Evolutionary conservation across 2,888 invertebrate genomes (phyloP).

Genomic region (Drosophila conformis): DNA sequence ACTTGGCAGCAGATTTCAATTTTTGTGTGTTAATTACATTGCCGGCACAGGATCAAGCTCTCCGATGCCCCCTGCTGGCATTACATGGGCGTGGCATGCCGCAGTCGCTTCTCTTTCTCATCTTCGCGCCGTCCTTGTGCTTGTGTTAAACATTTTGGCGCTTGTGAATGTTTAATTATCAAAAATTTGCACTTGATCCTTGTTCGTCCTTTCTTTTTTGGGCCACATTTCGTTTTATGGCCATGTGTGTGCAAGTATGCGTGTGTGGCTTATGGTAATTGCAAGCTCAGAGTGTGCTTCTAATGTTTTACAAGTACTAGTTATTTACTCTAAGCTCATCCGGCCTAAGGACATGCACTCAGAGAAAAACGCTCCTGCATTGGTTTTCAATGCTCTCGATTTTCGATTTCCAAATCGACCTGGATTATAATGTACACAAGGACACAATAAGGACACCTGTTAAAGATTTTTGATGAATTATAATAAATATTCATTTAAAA

Average conservation of each 20-base stretch:
- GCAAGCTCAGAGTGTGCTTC: conserved; percentile 45
- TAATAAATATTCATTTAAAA: not conserved
- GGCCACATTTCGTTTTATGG: conserved; percentile 56
- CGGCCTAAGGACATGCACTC: conserved; percentile 15
- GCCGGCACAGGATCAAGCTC: conserved; percentile 69
- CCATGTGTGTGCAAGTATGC: conserved; percentile 20
- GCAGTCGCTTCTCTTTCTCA: conserved; percentile 4
- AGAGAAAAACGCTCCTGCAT: not conserved
- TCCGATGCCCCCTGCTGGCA: conserved; percentile 22
- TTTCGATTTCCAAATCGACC: not conserved
- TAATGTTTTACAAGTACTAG: conserved; percentile 67
- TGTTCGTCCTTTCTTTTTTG: conserved; percentile 54
- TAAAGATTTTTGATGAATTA: not conserved
- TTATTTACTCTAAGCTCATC: conserved; percentile 42
- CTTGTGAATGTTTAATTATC: conserved; percentile 78
- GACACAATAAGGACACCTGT: not conserved
- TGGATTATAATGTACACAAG: not conserved
- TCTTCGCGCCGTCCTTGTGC: conserved; percentile 35
- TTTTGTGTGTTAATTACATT: conserved; percentile 78
- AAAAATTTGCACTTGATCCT: conserved; percentile 76
- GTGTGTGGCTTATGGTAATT: conserved; percentile 66
- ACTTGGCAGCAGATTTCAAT: conserved; percentile 75
- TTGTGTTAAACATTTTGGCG: conserved; percentile 77
- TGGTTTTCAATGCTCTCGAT: not conserved
- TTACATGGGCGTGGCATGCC: conserved; percentile 59